Evolutionary conservation across 2,888 invertebrate genomes (phyloP), one percentile per base, ranked within the genome.

Genomic region (Thereva unica): DNA sequence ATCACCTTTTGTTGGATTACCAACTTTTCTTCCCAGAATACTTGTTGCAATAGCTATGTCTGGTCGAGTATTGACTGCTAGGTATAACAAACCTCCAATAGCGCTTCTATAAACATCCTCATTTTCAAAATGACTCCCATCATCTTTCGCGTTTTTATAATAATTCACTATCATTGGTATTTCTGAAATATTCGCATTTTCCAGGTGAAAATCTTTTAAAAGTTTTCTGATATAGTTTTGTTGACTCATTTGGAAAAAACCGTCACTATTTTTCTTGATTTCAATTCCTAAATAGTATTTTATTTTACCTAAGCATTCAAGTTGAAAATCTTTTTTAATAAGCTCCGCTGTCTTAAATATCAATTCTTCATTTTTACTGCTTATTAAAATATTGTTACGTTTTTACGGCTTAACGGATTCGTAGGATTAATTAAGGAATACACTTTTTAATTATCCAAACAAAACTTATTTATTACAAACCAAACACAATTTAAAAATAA

Each of bases 271-370:
- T 23, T 68, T 45, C 2, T 41, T 42, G 9, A 68, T 68, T 44
- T 59, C 61, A 44, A 67, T 52, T 40, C 64, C 64, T 38, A 64
- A 41, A 38, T 55, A 59, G 35, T 54, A 38, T 47, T 50, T 59
- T n/a, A 65, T 49, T 54, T 56, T 50, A 44, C 67, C 64, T 40
- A 64, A 50, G 34, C 64, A 49, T 10, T 45, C 47, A 47, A 65
- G 59, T 3, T 66, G 45, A 23, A 66, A 68, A n/a, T 57, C 10
- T 2, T 45, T 7, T 1, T 7, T n/a, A 5, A 45, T 10, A 4
- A 10, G 9, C 8, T 45, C n/a, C 4, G 9, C 4, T 45, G 10
- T 5, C 3, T 45, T 2, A 23, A 23, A 10, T 3, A 9, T 7
- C 5, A 10, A 45, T n/a, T 45, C 45, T 45, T n/a, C 4, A 7